phyloP scores from a whole-genome alignment of 2,888 invertebrate genomes.

The Xanthostigma xanthostigma region DNA sequence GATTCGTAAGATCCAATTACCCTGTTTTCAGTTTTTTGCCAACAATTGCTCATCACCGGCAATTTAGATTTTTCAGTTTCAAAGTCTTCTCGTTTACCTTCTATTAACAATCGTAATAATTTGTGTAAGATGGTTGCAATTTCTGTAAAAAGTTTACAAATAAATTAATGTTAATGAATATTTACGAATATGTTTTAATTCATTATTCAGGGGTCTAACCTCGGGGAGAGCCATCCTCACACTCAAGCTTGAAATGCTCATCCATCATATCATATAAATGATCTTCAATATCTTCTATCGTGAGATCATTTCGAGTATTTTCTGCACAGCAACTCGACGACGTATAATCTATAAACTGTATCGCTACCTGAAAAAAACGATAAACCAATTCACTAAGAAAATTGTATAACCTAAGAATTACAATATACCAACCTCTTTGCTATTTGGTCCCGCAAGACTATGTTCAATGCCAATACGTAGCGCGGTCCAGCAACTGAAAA shows the following conservation, averaged over 20 bases:
- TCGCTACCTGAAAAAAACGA: conserved; percentile 37
- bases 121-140: conserved; percentile 39
- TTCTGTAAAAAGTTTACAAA: conserved; percentile 30
- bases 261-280: conserved; percentile 55
- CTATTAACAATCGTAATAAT: conserved; percentile 38
- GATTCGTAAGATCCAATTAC: no score
- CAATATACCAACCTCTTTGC: conserved; percentile 38
- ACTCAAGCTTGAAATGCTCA: conserved; percentile 55
- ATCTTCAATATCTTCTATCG: conserved; percentile 43
- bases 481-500: conserved; percentile 59
- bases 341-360: conserved; percentile 46
- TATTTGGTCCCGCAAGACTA: conserved; percentile 54
- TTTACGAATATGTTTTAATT: no score
- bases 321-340: conserved; percentile 39
- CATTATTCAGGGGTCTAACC: conserved; percentile 25
- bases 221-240: conserved; percentile 53
- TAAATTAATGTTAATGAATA: no score
- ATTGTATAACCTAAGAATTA: neutral
- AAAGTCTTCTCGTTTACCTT: conserved; percentile 39
- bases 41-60: neutral
- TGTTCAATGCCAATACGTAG: conserved; percentile 56
- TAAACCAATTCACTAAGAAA: conserved; percentile 1
- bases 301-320: conserved; percentile 35
- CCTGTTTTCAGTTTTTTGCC: no score
- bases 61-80: conserved; percentile 27